A percentile compares a stretch with the other conserved stretches of the same genome.
Evolutionary conservation across 2,797 vertebrate species (phyloP).

Genomic region (Schizothorax lantsangensis): DNA sequence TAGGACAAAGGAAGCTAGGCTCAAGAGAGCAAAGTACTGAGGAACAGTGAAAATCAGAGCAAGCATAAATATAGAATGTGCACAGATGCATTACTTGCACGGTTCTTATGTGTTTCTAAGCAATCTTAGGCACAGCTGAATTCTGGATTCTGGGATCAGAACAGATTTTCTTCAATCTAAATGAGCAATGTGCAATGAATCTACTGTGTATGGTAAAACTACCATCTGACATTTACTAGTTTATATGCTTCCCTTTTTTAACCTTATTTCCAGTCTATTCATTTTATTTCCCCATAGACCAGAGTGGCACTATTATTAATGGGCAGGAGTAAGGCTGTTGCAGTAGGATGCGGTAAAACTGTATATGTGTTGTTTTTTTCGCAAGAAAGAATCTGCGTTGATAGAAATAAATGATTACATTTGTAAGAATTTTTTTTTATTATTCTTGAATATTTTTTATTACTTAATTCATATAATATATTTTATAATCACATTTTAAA

Average conservation of each 20-base stretch:
- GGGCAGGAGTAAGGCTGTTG: slow-evolving; percentile 29
- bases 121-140: not conserved
- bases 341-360: slow-evolving; percentile 29
- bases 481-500: not conserved
- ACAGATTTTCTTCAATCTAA: slow-evolving; percentile 6
- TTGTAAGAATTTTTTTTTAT: not conserved
- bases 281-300: slow-evolving; percentile 43
- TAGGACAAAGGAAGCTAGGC: slow-evolving; percentile 1
- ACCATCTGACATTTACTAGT: slow-evolving; percentile 6
- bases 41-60: slow-evolving; percentile 35
- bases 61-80: slow-evolving; percentile 37
- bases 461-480: not conserved
- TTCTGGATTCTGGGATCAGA: not conserved
- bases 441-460: not conserved
- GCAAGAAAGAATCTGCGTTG: not conserved
- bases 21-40: not conserved
- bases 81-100: slow-evolving; percentile 5
- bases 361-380: not conserved
- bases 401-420: not conserved
- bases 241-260: slow-evolving; percentile 25
- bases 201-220: not conserved
- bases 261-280: slow-evolving; percentile 33
- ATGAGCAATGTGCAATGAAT: not conserved
- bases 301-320: slow-evolving; percentile 33
- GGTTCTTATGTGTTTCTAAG: slow-evolving; percentile 7